These are phyloP conservation scores for Epizoanthus stellaris DNA, from an alignment of 92 coral and sea anemone species.

Conservation along the genomic window DNA sequence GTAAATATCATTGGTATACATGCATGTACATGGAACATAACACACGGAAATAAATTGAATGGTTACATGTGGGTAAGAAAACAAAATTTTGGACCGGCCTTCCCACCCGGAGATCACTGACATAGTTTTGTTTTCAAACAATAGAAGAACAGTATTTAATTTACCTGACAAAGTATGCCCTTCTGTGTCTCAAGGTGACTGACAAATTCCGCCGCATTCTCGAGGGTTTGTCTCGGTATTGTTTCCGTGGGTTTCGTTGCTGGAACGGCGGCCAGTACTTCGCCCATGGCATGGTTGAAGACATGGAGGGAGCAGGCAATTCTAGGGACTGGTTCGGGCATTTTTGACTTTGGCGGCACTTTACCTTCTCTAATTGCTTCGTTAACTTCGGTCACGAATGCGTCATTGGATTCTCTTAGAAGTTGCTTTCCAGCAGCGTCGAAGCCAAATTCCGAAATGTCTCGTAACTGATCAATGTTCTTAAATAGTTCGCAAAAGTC, in stretches of 20 bases:
- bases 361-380: slow-evolving; percentile 54
- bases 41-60: too few species aligned
- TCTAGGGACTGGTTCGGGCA: slow-evolving; percentile 54
- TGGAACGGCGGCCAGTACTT: slow-evolving; percentile 54
- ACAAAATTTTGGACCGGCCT: too few species aligned
- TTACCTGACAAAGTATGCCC: slow-evolving; percentile 62
- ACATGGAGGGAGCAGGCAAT: slow-evolving; percentile 55
- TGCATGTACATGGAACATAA: too few species aligned
- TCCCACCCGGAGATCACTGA: too few species aligned
- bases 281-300: slow-evolving; percentile 56
- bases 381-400: slow-evolving; percentile 46
- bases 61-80: too few species aligned
- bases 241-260: slow-evolving; percentile 33
- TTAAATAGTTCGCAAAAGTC: not conserved
- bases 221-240: slow-evolving; percentile 50
- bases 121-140: not conserved
- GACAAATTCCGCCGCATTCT: slow-evolving; percentile 49
- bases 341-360: slow-evolving; percentile 68
- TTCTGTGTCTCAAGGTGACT: slow-evolving; percentile 61
- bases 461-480: too few species aligned
- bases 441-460: too few species aligned
- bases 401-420: not conserved
- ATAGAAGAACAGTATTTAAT: slow-evolving; percentile 3
- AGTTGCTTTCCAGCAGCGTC: too few species aligned
- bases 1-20: too few species aligned